A percentile compares a stretch with the other conserved stretches of the same genome.
Conservation (phyloP, 2,888 invertebrate species). For the Notodonta ziczac region DNA sequence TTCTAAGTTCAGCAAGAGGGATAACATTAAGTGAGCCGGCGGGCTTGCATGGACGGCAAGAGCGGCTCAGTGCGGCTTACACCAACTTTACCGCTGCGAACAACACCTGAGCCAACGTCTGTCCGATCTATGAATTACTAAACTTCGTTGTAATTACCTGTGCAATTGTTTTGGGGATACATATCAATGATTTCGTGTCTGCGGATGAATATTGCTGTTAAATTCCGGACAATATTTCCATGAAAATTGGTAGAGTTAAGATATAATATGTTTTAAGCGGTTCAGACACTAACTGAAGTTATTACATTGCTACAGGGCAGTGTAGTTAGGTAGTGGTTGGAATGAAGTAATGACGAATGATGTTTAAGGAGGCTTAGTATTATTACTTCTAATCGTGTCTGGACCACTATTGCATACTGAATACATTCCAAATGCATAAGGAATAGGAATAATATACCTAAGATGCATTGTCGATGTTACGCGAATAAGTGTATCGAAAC, state of each 20-base stretch:
- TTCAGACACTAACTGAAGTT: no score
- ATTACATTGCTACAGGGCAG: no score
- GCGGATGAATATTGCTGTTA: no score
- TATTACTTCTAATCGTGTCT: no score
- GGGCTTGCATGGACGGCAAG: conserved; percentile 64
- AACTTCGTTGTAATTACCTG: conserved; percentile 29
- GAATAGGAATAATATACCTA: conserved; percentile 15
- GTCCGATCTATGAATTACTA: conserved; percentile 48
- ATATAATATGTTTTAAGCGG: no score
- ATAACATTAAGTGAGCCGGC: conserved; percentile 66
- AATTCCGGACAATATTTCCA: no score
- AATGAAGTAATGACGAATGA: no score
- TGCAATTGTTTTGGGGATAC: not conserved
- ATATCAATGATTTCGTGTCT: not conserved
- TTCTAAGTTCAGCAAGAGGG: conserved; percentile 54
- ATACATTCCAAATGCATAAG: not conserved
- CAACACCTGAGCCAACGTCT: conserved; percentile 69
- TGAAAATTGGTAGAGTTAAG: no score
- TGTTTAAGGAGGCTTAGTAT: no score
- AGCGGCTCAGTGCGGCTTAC: conserved; percentile 73
- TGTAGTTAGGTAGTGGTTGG: no score
- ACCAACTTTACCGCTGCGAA: conserved; percentile 72
- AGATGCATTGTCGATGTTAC: conserved; percentile 23
- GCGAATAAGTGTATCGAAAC: conserved; percentile 51
- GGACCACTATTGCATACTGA: no score